Conservation (phyloP, 2,113 vertebrate genomes). For the Bos javanicus region DNA sequence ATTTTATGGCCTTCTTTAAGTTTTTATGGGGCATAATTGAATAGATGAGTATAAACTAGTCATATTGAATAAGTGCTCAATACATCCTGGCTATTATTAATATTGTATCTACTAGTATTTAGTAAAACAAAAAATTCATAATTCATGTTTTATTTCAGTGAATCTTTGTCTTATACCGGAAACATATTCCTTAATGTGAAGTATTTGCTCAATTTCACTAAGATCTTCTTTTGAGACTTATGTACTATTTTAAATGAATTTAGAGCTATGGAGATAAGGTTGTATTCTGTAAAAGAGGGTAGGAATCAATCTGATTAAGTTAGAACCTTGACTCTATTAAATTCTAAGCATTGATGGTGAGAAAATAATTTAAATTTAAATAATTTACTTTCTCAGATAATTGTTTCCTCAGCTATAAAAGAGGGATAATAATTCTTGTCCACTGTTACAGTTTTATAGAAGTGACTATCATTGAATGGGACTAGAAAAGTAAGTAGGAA, state of each 20-base stretch:
- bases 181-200: neutral
- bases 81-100: neutral
- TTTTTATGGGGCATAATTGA: neutral
- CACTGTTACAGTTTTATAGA: neutral
- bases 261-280: neutral
- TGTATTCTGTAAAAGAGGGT: neutral
- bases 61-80: neutral
- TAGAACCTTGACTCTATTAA: neutral
- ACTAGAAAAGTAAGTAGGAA: neutral
- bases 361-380: neutral
- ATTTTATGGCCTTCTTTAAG: neutral
- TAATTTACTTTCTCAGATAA: neutral
- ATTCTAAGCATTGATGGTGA: neutral
- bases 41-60: neutral
- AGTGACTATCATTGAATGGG: neutral
- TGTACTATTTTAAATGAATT: constrained; percentile 14
- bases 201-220: neutral
- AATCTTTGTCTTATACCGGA: neutral
- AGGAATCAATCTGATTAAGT: neutral
- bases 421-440: neutral
- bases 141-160: neutral
- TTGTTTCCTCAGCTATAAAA: neutral
- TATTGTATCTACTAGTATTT: neutral
- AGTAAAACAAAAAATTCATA: neutral
- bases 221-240: neutral